Evolutionary conservation across 2,888 invertebrate species (phyloP), one percentile per base, ranked within the genome.

Genomic region (Lasioglossum pauxillum): DNA sequence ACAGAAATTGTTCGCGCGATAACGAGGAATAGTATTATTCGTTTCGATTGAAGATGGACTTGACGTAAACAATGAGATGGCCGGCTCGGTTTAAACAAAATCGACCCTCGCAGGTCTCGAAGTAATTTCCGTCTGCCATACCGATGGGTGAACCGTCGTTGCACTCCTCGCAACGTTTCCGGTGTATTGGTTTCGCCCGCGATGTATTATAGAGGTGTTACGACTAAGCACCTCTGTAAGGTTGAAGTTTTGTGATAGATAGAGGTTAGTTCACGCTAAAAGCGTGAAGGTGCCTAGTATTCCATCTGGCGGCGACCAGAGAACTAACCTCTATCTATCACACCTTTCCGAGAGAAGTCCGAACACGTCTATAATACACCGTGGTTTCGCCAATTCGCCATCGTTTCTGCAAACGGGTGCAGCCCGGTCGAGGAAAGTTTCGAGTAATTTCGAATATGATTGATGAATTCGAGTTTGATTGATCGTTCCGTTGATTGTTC

Each of bases 1-100:
- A 69, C 69, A 23, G 69, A 38, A 35, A 79, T 76, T 60, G 86
- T 86, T 81, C 74, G 77, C 69, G 75, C 69, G 75, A 75, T 77
- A 57, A 79, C 75, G 79, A 77, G 74, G 53, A 78, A 46, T 71
- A 64, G 69, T 69, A 35, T 75, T 79, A 53, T 80, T 74, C 69
- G 69, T 69, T 38, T 38, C 38, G 69, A 23, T 14, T 12, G 38
- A 71, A n/a, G 71, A 41, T 71, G 71, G 71, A 71, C 41, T 71
- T 41, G 69, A 41, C 5, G 71, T 41, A n/a, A 41, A 71, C 71
- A 5, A 14, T 5, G 4, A n/a, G 10, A n/a, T n/a, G n/a, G 38
- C 1, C 67, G 38, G 35, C 8, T 23, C 38, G 38, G 16, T 46
- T 46, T 5, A 16, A 46, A 0, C 0, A 23, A 49, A 23, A 49